These are phyloP conservation scores for Sylvilagus bachmani DNA, from an alignment of 2,113 vertebrate genomes.

Conservation along the genomic window DNA sequence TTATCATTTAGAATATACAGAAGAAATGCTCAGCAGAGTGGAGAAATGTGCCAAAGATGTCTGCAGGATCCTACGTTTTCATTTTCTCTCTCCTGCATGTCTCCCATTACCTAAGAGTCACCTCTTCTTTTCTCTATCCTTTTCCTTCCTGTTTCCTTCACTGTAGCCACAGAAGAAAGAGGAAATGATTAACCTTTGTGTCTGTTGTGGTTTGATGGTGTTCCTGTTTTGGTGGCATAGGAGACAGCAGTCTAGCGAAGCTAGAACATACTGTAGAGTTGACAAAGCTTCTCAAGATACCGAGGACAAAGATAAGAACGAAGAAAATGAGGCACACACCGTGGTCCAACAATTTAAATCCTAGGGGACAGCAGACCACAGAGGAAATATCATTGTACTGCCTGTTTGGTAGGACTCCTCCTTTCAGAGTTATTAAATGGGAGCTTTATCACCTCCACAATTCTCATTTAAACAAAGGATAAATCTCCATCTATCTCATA, in stretches of 20 bases:
- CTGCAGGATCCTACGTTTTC: neutral
- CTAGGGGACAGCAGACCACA: too few relatives aligned
- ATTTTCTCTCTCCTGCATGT: neutral
- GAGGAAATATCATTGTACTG: neutral
- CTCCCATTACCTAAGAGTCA: neutral
- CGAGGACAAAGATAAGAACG: neutral
- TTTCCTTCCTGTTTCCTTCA: neutral
- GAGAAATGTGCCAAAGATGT: neutral
- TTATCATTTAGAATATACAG: neutral
- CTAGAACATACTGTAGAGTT: neutral
- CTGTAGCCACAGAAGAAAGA: neutral
- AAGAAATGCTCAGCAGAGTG: neutral
- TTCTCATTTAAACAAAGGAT: neutral
- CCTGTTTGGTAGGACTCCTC: neutral
- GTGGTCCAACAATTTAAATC: neutral
- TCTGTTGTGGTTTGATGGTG: neutral
- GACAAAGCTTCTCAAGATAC: neutral
- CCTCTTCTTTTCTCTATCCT: neutral
- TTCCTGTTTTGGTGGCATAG: neutral
- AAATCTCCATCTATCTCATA: neutral
- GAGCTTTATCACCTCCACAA: neutral
- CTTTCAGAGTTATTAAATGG: neutral
- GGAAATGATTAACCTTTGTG: neutral
- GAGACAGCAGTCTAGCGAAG: neutral
- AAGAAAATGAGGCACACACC: neutral